Base-by-base conservation (phyloP, 2,797 vertebrate genomes). In the Hephaestus fuliginosus region DNA sequence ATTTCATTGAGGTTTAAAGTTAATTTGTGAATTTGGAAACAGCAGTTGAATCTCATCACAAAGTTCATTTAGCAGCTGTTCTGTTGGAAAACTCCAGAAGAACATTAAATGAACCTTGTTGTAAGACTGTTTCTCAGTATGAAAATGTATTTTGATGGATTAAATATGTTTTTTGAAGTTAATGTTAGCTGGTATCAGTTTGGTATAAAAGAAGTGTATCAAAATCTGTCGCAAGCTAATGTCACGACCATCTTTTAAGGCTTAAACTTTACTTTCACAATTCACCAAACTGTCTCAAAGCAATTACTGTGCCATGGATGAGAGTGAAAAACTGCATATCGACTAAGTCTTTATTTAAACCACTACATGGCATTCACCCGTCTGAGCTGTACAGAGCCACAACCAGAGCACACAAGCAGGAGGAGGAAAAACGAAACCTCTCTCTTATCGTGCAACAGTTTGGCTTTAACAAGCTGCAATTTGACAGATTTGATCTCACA, bases 401-500 rank as follows among this genome's bases (percentile, higher is more conserved):
- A 58, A 12, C 4, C 67, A 15, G 51, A 41, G n/a, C 22, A 48
- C 28, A 41, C n/a, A 43, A 53, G 60, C 64, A 71, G 33, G 9
- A 72, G 49, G 28, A 67, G 57, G 65, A 64, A 62, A 64, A 66
- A 49, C 30, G 36, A 84, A 77, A 71, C 61, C 3, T 9, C 44
- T 9, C 44, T 67, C 81, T 88, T 90, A 90, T 89, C 89, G 1
- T 71, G 71, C 70, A 64, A 53, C 58, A 69, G 61, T 78, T 82
- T 76, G 64, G 69, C 44, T 81, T 70, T 63, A 90, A 79, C 87
- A 44, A 85, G 84, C 89, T 73, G 89, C 82, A 93, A 92, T 93
- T 92, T 92, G 10, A 57, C 86, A 91, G 91, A 93, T 93, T 91
- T 80, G 63, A 93, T 93, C 92, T 88, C 41, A 6, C 53, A 58